These are phyloP conservation scores for Argyrosomus japonicus DNA, from an alignment of 2,113 vertebrate genomes.

Conservation along the genomic window DNA sequence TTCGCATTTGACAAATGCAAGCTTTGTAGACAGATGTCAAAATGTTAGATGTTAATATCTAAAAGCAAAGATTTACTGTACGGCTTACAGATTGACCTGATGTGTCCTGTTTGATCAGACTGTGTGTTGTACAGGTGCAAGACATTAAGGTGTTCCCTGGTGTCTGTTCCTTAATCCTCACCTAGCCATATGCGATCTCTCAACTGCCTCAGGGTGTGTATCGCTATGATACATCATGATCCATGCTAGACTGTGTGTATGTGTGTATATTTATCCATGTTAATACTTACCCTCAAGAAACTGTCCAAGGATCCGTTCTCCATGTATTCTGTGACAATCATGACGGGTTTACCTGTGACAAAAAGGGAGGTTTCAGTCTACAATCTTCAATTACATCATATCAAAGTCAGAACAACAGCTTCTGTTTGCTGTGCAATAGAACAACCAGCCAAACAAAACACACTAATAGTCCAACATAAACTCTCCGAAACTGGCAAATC, in stretches of 20 bases:
- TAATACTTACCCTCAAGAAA: conserved; percentile 79
- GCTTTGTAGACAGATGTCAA: neutral
- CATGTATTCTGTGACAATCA: conserved; percentile 84
- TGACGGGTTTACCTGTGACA: conserved; percentile 79
- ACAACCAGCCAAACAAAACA: neutral
- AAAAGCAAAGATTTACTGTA: neutral
- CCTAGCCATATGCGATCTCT: neutral
- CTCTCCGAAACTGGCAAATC: conserved; percentile 20
- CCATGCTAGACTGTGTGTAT: neutral
- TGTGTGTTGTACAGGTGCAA: neutral
- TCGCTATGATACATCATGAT: neutral
- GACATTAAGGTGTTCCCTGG: neutral
- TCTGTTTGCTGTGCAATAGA: neutral
- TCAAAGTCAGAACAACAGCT: neutral
- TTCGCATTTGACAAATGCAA: neutral
- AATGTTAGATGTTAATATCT: too few relatives aligned
- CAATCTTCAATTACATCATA: neutral
- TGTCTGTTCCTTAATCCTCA: conserved; percentile 7
- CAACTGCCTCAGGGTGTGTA: neutral
- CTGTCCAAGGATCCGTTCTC: conserved; percentile 83
- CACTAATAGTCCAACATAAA: neutral
- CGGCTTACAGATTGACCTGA: neutral
- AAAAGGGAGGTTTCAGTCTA: neutral
- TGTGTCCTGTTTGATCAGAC: neutral
- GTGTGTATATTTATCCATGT: conserved; percentile 1